Conservation (phyloP, 2,888 invertebrate genomes). For the Trilocha varians region DNA sequence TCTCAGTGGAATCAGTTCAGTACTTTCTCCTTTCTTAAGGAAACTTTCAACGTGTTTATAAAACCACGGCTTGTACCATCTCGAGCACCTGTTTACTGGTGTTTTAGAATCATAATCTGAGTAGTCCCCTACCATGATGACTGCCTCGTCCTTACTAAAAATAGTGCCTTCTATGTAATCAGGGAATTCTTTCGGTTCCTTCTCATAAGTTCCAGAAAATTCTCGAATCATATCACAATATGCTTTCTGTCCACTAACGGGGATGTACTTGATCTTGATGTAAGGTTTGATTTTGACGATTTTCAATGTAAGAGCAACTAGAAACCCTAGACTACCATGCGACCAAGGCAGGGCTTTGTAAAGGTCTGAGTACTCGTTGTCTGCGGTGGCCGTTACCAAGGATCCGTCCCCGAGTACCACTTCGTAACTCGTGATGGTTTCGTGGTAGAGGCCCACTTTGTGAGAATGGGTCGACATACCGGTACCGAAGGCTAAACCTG, state of each 20-base stretch:
- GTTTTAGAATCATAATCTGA: slow-evolving; percentile 69
- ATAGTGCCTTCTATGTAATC: slow-evolving; percentile 80
- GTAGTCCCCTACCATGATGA: slow-evolving; percentile 78
- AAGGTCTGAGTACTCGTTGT: slow-evolving; percentile 73
- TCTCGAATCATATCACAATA: slow-evolving; percentile 77
- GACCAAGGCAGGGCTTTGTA: slow-evolving; percentile 77
- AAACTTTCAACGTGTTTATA: slow-evolving; percentile 78
- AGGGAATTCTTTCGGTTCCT: slow-evolving; percentile 52
- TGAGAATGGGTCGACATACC: slow-evolving; percentile 85
- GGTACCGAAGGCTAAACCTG: slow-evolving; percentile 77
- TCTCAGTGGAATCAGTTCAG: slow-evolving; percentile 75
- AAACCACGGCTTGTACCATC: slow-evolving; percentile 83
- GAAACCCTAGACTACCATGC: slow-evolving; percentile 77
- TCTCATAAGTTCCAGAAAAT: slow-evolving; percentile 71
- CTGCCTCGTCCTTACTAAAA: slow-evolving; percentile 75
- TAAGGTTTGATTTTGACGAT: slow-evolving; percentile 77
- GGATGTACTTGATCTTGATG: slow-evolving; percentile 76
- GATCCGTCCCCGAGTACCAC: slow-evolving; percentile 77
- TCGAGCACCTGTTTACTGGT: slow-evolving; percentile 71
- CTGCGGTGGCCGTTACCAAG: slow-evolving; percentile 68
- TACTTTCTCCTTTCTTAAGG: slow-evolving; percentile 62
- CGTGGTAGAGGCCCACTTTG: slow-evolving; percentile 80
- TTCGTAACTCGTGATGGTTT: slow-evolving; percentile 77
- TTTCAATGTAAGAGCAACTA: slow-evolving; percentile 76
- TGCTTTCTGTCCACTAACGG: slow-evolving; percentile 74